phyloP scores from a whole-genome alignment of 2,113 vertebrate genomes.

The Emydura subglobosa region DNA sequence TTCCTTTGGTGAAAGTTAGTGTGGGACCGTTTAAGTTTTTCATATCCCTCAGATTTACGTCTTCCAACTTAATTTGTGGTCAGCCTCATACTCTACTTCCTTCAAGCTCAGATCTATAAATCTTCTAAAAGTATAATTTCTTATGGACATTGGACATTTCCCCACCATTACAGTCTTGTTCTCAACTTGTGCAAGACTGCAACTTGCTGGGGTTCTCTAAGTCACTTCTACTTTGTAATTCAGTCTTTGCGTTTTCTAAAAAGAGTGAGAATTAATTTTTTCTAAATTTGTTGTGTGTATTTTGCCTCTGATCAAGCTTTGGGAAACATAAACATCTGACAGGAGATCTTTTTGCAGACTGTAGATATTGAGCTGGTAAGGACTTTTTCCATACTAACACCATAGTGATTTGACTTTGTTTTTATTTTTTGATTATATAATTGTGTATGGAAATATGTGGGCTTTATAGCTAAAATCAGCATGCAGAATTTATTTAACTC shows the following conservation, averaged over 20 bases:
- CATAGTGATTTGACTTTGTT: not conserved
- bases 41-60: not conserved
- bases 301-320: not conserved
- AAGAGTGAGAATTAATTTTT: not conserved
- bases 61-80: not conserved
- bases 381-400: not conserved
- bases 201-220: not conserved
- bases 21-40: not conserved
- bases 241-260: not conserved
- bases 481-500: not conserved
- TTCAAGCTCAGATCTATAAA: too few relatives aligned
- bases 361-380: not conserved
- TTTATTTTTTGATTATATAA: not conserved
- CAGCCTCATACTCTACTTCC: too few relatives aligned
- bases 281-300: not conserved
- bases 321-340: not conserved
- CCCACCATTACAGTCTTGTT: too few relatives aligned
- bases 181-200: too few relatives aligned
- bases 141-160: too few relatives aligned
- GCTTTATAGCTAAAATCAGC: not conserved
- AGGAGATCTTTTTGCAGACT: not conserved
- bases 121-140: too few relatives aligned
- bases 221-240: not conserved
- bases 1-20: not conserved
- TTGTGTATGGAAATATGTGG: not conserved